These are phyloP conservation scores for Drosophila cardini DNA, from an alignment of 1,140 invertebrate genomes.

Conservation along the genomic window DNA sequence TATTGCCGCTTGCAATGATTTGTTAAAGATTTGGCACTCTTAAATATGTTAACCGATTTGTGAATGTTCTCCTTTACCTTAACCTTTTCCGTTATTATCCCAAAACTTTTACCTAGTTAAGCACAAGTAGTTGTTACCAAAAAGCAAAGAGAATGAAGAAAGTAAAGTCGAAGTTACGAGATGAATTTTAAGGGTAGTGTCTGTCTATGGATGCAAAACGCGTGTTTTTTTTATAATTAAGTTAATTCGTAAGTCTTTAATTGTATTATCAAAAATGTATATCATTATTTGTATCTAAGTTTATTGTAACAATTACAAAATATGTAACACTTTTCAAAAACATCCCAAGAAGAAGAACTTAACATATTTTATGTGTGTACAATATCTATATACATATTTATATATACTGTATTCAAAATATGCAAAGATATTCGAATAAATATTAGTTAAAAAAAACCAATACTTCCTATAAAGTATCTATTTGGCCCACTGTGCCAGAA, in stretches of 20 bases:
- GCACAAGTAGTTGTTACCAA: slow-evolving; percentile 62
- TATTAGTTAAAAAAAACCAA: slow-evolving; percentile 13
- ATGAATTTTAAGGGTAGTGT: slow-evolving; percentile 27
- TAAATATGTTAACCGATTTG: not conserved
- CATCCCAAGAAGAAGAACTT: slow-evolving; percentile 23
- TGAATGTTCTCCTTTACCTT: slow-evolving; percentile 28
- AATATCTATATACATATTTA: slow-evolving; percentile 45
- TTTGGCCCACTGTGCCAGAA: not conserved
- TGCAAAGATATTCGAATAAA: slow-evolving; percentile 46
- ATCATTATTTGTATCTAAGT: slow-evolving; percentile 57
- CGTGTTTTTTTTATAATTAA: slow-evolving; percentile 66
- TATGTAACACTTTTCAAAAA: slow-evolving; percentile 20
- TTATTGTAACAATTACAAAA: slow-evolving; percentile 49
- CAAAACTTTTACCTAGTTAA: slow-evolving; percentile 60
- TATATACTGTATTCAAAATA: slow-evolving; percentile 72
- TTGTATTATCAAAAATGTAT: slow-evolving; percentile 40
- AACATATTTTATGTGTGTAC: slow-evolving; percentile 74
- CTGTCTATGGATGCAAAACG: slow-evolving; percentile 30
- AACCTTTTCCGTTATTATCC: slow-evolving; percentile 42
- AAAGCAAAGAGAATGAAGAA: slow-evolving; percentile 3
- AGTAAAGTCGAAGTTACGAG: slow-evolving; percentile 45
- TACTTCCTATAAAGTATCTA: not conserved
- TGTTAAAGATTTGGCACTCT: slow-evolving; percentile 33
- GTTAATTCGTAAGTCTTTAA: slow-evolving; percentile 67
- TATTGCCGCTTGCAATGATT: slow-evolving; percentile 21